Conservation (phyloP, 1,140 invertebrate genomes). For the Lethrus apterus region DNA sequence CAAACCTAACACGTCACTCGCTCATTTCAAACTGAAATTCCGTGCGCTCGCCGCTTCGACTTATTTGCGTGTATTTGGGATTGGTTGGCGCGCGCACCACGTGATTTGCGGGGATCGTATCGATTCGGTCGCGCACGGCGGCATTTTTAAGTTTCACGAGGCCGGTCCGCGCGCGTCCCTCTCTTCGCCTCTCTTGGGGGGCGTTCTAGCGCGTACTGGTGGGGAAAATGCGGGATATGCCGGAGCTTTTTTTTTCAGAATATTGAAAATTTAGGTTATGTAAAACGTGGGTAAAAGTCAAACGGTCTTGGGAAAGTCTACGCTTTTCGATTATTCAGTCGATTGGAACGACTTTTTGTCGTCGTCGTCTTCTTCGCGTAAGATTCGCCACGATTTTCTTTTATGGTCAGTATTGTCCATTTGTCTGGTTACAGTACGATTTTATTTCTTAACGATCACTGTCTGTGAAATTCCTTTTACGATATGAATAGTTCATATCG, state of each 20-base stretch:
- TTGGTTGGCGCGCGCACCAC: slow-evolving; percentile 48
- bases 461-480: too few relatives aligned
- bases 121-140: slow-evolving; percentile 65
- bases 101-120: slow-evolving; percentile 55
- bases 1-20: slow-evolving; percentile 36
- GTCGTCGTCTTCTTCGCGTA: too few relatives aligned
- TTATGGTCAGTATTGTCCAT: too few relatives aligned
- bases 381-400: not conserved
- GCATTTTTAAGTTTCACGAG: slow-evolving; percentile 66
- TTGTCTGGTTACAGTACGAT: too few relatives aligned
- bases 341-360: too few relatives aligned
- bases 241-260: slow-evolving; percentile 17
- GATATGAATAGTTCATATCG: too few relatives aligned
- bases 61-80: slow-evolving; percentile 30
- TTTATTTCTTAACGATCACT: too few relatives aligned
- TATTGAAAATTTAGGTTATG: slow-evolving; percentile 19
- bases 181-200: slow-evolving; percentile 16
- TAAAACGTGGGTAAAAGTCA: slow-evolving; percentile 13
- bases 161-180: slow-evolving; percentile 36
- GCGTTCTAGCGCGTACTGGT: slow-evolving; percentile 20
- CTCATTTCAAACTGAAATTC: slow-evolving; percentile 32
- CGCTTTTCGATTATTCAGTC: too few relatives aligned
- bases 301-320: slow-evolving; percentile 12
- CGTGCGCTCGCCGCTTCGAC: slow-evolving; percentile 26
- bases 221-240: slow-evolving; percentile 16